A percentile compares a stretch with the other conserved stretches of the same genome.
These are phyloP conservation scores for Muntiacus reevesi DNA, from an alignment of 2,113 vertebrate species.

Conservation along the genomic window DNA sequence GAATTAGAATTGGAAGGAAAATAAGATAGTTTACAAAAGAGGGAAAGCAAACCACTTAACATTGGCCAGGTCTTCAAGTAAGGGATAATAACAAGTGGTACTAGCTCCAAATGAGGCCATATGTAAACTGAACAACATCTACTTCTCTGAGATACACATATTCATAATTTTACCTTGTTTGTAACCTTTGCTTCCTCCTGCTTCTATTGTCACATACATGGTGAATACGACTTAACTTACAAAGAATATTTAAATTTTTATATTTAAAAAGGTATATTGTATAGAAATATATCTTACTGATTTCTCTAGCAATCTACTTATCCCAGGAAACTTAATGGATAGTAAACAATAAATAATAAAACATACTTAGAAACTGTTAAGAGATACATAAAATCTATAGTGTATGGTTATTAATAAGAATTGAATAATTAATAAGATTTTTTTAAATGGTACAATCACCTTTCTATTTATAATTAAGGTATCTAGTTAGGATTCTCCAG, in stretches of 20 bases:
- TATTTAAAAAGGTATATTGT: not conserved
- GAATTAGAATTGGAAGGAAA: constrained; percentile 51
- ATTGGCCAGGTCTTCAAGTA: not conserved
- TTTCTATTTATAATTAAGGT: not conserved
- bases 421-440: not conserved
- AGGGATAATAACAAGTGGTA: constrained; percentile 26
- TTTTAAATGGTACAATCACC: not conserved
- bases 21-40: constrained; percentile 46
- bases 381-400: not conserved
- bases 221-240: not conserved
- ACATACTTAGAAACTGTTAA: constrained; percentile 21
- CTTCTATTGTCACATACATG: not conserved
- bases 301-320: not conserved
- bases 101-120: constrained; percentile 35
- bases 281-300: not conserved
- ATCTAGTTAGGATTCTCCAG: not conserved
- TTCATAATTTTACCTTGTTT: not conserved
- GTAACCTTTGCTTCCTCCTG: not conserved
- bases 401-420: constrained; percentile 5
- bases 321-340: not conserved
- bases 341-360: constrained; percentile 21
- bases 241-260: constrained; percentile 15
- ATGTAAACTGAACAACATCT: not conserved
- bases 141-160: not conserved
- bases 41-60: constrained; percentile 48